These are phyloP conservation scores for Athene cunicularia DNA, from an alignment of 2,113 vertebrate species.

Conservation along the genomic window DNA sequence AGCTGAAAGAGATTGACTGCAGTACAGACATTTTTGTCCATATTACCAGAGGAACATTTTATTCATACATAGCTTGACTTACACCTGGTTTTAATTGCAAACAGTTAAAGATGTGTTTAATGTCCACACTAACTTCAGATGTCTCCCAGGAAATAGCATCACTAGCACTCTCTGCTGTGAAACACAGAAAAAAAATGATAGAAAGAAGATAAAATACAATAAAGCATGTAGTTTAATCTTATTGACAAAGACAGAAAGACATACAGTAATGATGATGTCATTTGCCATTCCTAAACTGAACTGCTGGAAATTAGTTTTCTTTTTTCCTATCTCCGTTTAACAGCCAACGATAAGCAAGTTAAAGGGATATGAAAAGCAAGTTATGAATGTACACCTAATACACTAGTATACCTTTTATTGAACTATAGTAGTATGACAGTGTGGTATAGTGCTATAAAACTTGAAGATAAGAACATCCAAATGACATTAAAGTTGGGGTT, in stretches of 20 bases:
- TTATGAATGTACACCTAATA: neutral
- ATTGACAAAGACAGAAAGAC: neutral
- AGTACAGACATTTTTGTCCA: neutral
- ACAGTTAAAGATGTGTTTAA: neutral
- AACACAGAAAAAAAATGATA: neutral
- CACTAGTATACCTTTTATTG: neutral
- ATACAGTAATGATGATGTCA: neutral
- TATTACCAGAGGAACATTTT: neutral
- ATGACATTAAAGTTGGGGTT: neutral
- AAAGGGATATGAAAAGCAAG: neutral
- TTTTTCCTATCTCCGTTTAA: neutral
- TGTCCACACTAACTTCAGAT: neutral
- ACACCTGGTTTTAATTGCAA: constrained; percentile 3
- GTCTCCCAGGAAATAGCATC: neutral
- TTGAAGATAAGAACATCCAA: neutral
- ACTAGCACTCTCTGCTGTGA: neutral
- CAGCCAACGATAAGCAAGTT: neutral
- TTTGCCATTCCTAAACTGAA: neutral
- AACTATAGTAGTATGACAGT: neutral
- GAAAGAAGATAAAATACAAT: neutral
- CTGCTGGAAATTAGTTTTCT: neutral
- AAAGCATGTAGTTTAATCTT: neutral
- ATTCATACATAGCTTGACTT: neutral
- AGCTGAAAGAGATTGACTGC: neutral
- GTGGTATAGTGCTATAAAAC: neutral